Evolutionary conservation across 1,140 invertebrate species (phyloP).

Genomic region (Anoplolepis gracilipes): DNA sequence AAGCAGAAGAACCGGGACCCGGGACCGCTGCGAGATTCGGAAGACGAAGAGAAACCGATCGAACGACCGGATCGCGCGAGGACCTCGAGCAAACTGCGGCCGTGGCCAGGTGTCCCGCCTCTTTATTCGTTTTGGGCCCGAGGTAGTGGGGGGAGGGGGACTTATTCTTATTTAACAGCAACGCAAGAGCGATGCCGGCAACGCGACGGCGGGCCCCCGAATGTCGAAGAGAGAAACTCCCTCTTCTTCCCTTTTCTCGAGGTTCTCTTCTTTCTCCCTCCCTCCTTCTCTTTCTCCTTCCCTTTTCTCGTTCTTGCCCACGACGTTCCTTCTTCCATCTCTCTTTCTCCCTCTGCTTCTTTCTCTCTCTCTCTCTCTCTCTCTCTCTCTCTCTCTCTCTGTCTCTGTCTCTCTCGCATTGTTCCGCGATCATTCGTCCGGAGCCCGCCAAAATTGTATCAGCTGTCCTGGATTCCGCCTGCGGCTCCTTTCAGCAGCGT

Average conservation of each 20-base stretch:
- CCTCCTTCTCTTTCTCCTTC: background rate
- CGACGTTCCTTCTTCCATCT: too few relatives aligned
- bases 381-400: slow-evolving; percentile 12
- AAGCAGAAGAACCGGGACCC: background rate
- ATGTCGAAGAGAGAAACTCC: slow-evolving; percentile 50
- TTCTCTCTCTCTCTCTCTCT: slow-evolving; percentile 17
- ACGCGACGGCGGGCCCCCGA: slow-evolving; percentile 14
- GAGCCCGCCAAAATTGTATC: slow-evolving; percentile 85
- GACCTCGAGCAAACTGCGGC: slow-evolving; percentile 80
- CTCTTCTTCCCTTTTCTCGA: slow-evolving; percentile 65
- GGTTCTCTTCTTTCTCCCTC: background rate
- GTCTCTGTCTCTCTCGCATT: slow-evolving; percentile 56
- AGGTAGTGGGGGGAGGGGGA: slow-evolving; percentile 72
- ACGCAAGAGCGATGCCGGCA: slow-evolving; percentile 70
- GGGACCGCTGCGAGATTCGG: background rate
- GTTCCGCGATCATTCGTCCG: slow-evolving; percentile 45
- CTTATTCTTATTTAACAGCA: slow-evolving; percentile 84
- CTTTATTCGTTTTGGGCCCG: slow-evolving; percentile 84
- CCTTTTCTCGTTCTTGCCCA: slow-evolving; percentile 39
- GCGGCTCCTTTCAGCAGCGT: slow-evolving; percentile 56
- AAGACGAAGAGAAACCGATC: background rate
- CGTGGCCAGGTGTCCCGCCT: slow-evolving; percentile 81
- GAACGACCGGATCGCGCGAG: slow-evolving; percentile 19
- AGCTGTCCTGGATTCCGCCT: slow-evolving; percentile 82
- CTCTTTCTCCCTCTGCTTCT: slow-evolving; percentile 31